Conservation (phyloP, 2,888 invertebrate species). For the Axea sp. region DNA sequence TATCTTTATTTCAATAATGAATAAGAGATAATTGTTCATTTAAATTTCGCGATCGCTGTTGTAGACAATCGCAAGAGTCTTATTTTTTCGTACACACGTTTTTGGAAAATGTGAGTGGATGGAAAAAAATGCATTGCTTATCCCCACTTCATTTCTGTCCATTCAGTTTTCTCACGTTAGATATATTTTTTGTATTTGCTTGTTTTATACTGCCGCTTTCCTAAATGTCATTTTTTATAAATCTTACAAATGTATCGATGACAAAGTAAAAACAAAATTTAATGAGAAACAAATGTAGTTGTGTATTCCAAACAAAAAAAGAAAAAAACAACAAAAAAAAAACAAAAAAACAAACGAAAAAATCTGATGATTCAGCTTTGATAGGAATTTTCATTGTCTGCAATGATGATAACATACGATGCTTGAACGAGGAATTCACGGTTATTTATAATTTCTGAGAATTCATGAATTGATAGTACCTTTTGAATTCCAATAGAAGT, state of each 20-base stretch:
- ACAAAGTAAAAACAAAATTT: slow-evolving; percentile 17
- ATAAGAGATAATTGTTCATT: slow-evolving; percentile 25
- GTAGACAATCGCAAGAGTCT: slow-evolving; percentile 27
- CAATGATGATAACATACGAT: slow-evolving; percentile 32
- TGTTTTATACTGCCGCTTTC: slow-evolving; percentile 19
- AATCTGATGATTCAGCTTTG: slow-evolving; percentile 38
- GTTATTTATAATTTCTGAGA: slow-evolving; percentile 17
- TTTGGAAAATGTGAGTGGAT: slow-evolving; percentile 20
- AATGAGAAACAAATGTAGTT: slow-evolving; percentile 28
- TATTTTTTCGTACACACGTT: slow-evolving; percentile 16
- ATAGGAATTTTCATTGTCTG: slow-evolving; percentile 36
- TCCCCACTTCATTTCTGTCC: slow-evolving; percentile 9
- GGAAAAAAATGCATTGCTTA: slow-evolving; percentile 1
- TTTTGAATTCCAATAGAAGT: not conserved
- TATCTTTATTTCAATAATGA: too few relatives aligned
- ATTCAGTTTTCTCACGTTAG: slow-evolving; percentile 20
- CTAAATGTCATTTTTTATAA: slow-evolving; percentile 22
- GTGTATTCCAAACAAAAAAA: too few relatives aligned
- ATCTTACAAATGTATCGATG: slow-evolving; percentile 13
- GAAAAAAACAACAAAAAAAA: too few relatives aligned
- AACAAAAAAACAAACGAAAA: slow-evolving; percentile 24
- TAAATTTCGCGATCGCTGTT: slow-evolving; percentile 11
- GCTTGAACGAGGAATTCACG: slow-evolving; percentile 31
- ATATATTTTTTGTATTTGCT: slow-evolving; percentile 32
- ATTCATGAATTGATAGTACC: not conserved